Conservation (phyloP, 2,113 vertebrate species). For the Ursus arctos region DNA sequence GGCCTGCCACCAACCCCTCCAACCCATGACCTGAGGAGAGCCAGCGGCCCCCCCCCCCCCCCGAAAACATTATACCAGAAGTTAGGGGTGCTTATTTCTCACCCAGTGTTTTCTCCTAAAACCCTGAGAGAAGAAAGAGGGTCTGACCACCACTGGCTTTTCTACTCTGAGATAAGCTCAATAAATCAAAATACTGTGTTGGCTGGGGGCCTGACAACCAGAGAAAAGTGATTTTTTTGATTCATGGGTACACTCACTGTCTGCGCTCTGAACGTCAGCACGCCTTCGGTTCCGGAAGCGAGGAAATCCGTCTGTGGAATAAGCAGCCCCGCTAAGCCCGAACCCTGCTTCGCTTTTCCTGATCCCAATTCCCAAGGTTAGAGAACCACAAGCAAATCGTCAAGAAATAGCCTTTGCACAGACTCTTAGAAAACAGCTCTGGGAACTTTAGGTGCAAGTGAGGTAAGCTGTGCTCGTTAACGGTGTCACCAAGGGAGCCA, state of each 20-base stretch:
- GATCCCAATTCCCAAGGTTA: neutral
- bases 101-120: neutral
- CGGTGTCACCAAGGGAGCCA: neutral
- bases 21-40: neutral
- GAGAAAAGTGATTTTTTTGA: neutral
- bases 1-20: neutral
- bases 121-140: neutral
- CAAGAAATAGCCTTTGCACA: neutral
- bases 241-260: neutral
- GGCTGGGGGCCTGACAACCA: neutral
- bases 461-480: neutral
- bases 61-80: neutral
- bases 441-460: neutral
- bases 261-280: neutral
- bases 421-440: neutral
- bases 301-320: neutral
- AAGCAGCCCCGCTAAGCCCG: neutral
- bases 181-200: neutral
- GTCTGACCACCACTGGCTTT: neutral
- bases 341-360: neutral
- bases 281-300: neutral
- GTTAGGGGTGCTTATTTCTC: neutral
- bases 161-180: slow-evolving; percentile 25
- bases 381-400: neutral
- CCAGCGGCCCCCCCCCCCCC: neutral